These are phyloP conservation scores for Bovichtus variegatus DNA, from an alignment of 2,797 vertebrate genomes.

Conservation along the genomic window DNA sequence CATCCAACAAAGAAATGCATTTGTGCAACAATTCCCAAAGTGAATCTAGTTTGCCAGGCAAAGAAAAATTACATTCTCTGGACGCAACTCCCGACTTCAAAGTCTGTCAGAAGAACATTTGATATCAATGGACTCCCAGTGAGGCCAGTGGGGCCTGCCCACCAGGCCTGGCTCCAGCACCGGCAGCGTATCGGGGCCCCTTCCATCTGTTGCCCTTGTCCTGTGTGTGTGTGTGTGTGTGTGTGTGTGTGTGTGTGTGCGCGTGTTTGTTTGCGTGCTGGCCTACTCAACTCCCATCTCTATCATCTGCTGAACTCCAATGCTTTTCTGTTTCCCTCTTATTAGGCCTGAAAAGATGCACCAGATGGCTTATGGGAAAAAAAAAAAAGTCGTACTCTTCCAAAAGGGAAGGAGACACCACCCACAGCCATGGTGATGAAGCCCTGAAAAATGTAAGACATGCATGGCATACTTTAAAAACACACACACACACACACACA, in stretches of 20 bases:
- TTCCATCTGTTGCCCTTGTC: slow-evolving; percentile 79
- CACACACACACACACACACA: slow-evolving; percentile 16
- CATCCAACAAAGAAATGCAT: slow-evolving; percentile 39
- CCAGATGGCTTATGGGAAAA: slow-evolving; percentile 75
- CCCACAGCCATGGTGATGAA: slow-evolving; percentile 52
- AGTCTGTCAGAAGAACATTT: slow-evolving; percentile 62
- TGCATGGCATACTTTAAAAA: slow-evolving; percentile 42
- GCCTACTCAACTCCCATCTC: slow-evolving; percentile 48
- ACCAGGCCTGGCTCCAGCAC: slow-evolving; percentile 67
- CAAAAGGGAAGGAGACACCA: slow-evolving; percentile 50
- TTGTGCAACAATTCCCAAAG: slow-evolving; percentile 31
- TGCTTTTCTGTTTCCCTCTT: slow-evolving; percentile 65
- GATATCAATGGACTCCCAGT: slow-evolving; percentile 68
- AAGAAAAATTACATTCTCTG: slow-evolving; percentile 36
- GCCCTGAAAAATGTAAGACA: slow-evolving; percentile 65
- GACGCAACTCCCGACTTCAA: slow-evolving; percentile 44
- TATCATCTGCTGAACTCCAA: slow-evolving; percentile 67
- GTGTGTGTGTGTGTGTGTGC: slow-evolving; percentile 22
- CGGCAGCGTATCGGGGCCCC: slow-evolving; percentile 58
- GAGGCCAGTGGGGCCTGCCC: slow-evolving; percentile 60
- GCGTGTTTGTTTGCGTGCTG: slow-evolving; percentile 22
- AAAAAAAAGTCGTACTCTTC: slow-evolving; percentile 60
- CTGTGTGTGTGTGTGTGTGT: slow-evolving; percentile 30
- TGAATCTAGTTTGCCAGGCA: slow-evolving; percentile 25
- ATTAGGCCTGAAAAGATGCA: slow-evolving; percentile 67